These are phyloP conservation scores for Silurus meridionalis DNA, from an alignment of 2,113 vertebrate species.

Conservation along the genomic window DNA sequence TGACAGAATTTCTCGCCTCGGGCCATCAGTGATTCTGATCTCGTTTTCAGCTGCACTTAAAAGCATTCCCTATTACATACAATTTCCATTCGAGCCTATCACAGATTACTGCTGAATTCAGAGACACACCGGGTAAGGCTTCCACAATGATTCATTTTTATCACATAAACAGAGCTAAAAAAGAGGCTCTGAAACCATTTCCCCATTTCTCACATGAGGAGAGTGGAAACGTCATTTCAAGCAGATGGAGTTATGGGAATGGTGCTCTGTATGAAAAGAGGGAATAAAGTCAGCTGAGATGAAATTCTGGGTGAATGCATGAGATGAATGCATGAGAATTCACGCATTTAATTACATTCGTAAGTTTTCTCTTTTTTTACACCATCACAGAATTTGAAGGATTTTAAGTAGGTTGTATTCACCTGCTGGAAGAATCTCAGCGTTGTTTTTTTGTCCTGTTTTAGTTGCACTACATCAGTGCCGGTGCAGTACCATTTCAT, in stretches of 20 bases:
- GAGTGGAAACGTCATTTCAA: conserved; percentile 46
- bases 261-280: conserved; percentile 17
- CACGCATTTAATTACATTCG: conserved; percentile 44
- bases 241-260: conserved; percentile 28
- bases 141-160: conserved; percentile 46
- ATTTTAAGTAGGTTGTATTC: conserved; percentile 32
- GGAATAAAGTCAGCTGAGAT: conserved; percentile 3
- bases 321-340: conserved; percentile 20
- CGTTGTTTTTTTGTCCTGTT: neutral
- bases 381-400: conserved; percentile 5
- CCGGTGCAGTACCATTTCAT: neutral
- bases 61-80: conserved; percentile 41
- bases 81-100: conserved; percentile 46
- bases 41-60: conserved; percentile 38
- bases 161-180: conserved; percentile 38
- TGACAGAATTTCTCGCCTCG: conserved; percentile 25
- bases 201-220: conserved; percentile 25
- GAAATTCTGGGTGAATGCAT: neutral
- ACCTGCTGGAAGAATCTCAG: neutral
- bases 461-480: neutral
- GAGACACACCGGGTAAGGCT: conserved; percentile 43
- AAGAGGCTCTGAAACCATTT: neutral
- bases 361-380: conserved; percentile 35
- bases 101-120: neutral
- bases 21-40: conserved; percentile 20